Evolutionary conservation across 1,140 invertebrate species (phyloP), one percentile per base, ranked within the genome.

Genomic region (Saccostrea echinata): DNA sequence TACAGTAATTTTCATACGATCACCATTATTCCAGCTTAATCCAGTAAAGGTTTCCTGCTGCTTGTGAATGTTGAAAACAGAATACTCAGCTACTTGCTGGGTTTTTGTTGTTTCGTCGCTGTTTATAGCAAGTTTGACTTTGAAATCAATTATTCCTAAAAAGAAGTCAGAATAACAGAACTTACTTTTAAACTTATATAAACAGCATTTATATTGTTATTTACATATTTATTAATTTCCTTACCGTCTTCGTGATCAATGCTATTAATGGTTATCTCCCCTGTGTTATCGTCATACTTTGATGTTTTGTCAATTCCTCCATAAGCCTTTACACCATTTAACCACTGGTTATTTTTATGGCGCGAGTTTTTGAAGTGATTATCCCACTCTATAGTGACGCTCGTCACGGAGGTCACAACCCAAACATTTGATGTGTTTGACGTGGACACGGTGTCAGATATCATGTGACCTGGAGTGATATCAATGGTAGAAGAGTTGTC

Each of bases 361-460:
- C 88, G 51, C 3, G 52, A 51, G 76, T 91, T 91, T 52, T 86
- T 84, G 43, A 88, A 91, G 52, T 86, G 88, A 12, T 86, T 71
- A 0, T 86, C 87, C 89, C 89, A 91, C 12, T 53, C 61, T 27
- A 91, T 83, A 8, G 85, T 88, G 12, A 91, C 57, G 18, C 16
- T 80, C 0, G 51, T 87, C 53, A 71, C 30, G 21, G 86, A 35
- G 53, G 61, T 33, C 43, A 90, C 90, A 64, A 91, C 52, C 71
- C 81, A 84, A 35, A 68, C 53, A 24, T 71, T 30, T 0, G 68
- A 30, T 27, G 83, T 84, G n/a, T 55, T 53, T 53, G 18, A 12
- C 12, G 80, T n/a, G 4, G 51, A 53, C 51, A 51, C 33, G 3
- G 80, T 43, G n/a, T 53, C 53, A n/a, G 53, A 53, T 24, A 84